These are phyloP conservation scores for Apostichopus parvimensis DNA, from an alignment of 35 echinoderm and acorn worm species.

Conservation along the genomic window DNA sequence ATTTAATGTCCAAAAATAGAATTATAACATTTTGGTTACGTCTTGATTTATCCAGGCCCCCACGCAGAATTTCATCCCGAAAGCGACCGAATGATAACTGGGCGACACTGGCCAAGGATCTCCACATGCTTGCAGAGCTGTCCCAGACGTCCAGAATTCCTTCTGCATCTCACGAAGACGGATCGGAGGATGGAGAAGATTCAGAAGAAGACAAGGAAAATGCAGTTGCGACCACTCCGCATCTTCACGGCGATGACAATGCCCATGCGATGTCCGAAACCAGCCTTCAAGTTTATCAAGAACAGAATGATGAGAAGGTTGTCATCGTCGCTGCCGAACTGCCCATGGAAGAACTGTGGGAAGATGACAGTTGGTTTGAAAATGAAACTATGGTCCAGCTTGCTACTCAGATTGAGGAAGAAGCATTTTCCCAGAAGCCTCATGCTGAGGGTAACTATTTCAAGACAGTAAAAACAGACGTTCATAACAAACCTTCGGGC, in stretches of 20 bases:
- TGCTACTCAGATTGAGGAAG: conserved; percentile 46
- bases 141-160: background rate
- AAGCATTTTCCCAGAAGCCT: conserved; percentile 26
- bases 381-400: conserved; percentile 27
- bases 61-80: background rate
- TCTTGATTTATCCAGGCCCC: background rate
- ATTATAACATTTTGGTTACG: background rate
- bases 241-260: background rate
- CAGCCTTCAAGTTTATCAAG: background rate
- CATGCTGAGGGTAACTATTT: too few species aligned
- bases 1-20: too few species aligned
- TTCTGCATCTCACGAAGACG: background rate
- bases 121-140: conserved; percentile 35
- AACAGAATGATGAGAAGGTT: background rate
- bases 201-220: background rate
- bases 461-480: too few species aligned
- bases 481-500: too few species aligned
- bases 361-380: conserved; percentile 57
- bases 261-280: background rate
- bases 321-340: background rate
- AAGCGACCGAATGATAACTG: background rate
- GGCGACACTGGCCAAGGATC: conserved; percentile 19
- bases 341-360: conserved; percentile 44
- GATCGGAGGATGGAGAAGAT: background rate
- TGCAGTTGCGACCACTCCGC: background rate